Evolutionary conservation across 2,113 vertebrate genomes (phyloP).

Genomic region (Istiophorus platypterus): DNA sequence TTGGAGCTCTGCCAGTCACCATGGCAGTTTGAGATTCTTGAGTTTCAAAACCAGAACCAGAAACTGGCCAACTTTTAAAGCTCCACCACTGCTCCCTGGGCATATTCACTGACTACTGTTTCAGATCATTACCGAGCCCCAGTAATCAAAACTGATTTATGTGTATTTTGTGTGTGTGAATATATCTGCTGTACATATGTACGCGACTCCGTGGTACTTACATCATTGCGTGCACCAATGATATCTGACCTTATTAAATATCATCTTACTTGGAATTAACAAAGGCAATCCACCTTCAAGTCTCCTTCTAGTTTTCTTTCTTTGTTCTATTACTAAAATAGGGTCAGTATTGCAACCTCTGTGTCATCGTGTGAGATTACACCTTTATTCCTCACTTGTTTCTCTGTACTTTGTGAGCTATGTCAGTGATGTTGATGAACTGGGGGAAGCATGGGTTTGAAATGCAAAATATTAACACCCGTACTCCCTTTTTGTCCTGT

Average conservation of each 20-base stretch:
- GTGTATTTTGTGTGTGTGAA: conserved; percentile 53
- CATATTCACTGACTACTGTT: conserved; percentile 69
- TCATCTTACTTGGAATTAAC: conserved; percentile 38
- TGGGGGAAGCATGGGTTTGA: conserved; percentile 16
- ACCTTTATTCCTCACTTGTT: conserved; percentile 26
- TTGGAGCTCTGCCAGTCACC: conserved; percentile 73
- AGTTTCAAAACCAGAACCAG: conserved; percentile 80
- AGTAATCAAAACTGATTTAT: conserved; percentile 77
- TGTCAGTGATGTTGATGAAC: conserved; percentile 59
- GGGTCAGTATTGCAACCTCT: conserved; percentile 20
- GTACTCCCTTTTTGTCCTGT: conserved; percentile 40
- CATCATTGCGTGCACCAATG: conserved; percentile 35
- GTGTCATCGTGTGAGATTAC: conserved; percentile 30
- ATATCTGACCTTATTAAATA: conserved; percentile 33
- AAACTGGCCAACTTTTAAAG: conserved; percentile 50
- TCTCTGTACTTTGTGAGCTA: conserved; percentile 30
- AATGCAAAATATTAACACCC: conserved; percentile 59
- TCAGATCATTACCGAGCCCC: conserved; percentile 72
- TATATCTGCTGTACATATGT: conserved; percentile 45
- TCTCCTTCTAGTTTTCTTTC: background rate
- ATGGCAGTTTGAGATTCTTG: conserved; percentile 71
- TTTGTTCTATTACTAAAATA: conserved; percentile 6
- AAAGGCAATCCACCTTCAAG: conserved; percentile 13
- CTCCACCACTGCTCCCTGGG: conserved; percentile 56
- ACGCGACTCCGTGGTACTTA: conserved; percentile 42